Evolutionary conservation across 2,113 vertebrate genomes (phyloP).

Genomic region (Circaetus cinerascens): DNA sequence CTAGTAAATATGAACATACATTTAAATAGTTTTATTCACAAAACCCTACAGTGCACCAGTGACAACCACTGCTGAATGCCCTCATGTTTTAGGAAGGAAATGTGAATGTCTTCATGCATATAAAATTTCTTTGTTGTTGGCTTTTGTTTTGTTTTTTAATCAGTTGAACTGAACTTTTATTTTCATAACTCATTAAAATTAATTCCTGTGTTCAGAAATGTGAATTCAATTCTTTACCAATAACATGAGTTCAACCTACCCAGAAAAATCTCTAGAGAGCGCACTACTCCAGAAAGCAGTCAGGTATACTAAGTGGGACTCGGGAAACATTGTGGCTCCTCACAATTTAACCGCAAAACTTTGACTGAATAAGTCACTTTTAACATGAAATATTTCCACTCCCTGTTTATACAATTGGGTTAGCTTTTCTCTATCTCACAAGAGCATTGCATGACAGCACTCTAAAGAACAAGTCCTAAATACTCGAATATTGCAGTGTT

Average conservation of each 20-base stretch:
- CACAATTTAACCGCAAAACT: background rate
- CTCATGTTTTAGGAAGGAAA: background rate
- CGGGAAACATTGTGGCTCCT: background rate
- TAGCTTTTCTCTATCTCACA: background rate
- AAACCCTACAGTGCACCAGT: background rate
- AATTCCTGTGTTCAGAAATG: background rate
- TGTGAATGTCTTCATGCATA: background rate
- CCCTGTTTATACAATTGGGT: background rate
- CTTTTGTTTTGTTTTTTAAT: background rate
- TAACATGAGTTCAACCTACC: background rate
- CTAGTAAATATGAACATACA: background rate
- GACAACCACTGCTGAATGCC: background rate
- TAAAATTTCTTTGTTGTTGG: background rate
- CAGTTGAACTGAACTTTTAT: background rate
- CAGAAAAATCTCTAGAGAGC: background rate
- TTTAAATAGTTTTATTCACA: background rate
- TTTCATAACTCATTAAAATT: background rate
- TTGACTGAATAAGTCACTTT: background rate
- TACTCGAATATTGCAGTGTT: background rate
- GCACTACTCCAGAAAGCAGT: background rate
- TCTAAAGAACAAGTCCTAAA: background rate
- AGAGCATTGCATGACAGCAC: background rate
- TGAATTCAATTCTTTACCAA: background rate
- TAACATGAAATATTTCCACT: background rate
- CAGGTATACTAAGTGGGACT: background rate